Base-by-base conservation (phyloP, 1,140 invertebrate species). In the Drosophila serrata region DNA sequence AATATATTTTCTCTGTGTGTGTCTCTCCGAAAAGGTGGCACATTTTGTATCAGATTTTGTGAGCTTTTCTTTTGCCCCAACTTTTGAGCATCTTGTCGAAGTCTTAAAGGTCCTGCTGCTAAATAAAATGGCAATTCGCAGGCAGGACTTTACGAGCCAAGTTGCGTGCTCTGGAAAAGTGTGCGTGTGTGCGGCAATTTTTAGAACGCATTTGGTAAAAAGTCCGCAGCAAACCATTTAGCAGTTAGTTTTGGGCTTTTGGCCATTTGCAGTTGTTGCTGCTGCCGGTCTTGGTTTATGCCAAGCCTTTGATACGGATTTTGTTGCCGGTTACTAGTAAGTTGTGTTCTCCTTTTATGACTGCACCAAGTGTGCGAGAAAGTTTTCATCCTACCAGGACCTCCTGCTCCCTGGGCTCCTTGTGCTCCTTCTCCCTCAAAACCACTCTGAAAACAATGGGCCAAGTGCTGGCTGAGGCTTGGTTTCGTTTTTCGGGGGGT, bases 311-410 rank as follows among this genome's bases (percentile, higher is more conserved):
- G 65, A 84, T 84, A 80, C 65, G 69, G 55, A 85, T 82, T 64
- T 69, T 69, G 65, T 69, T 35, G 65, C 65, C 69, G 42, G 51
- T 49, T 72, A 72, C 27, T 35, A 55, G 51, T 55, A 55, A 55
- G 51, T 55, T 55, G 61, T 61, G 61, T 33, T 69, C 57, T 74
- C 63, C 62, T 88, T 88, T 88, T 88, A 88, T 88, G 85, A 90
- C 84, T 88, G 84, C 84, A 87, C 68, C 80, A 86, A 86, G 82
- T 86, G 82, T 82, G 80, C 53, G 63, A 37, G 62, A 88, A 87
- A 87, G 75, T 87, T 88, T 79, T 60, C 75, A 40, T 67, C 43
- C 56, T 59, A 22, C 45, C 42, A 11, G 15, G 17, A n/a, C 24
- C 22, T 13, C 27, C 8, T 40, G 39, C 17, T 27, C n/a, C 39